Conservation (phyloP, 1,140 invertebrate species). For the Drosophila nigromelanica region DNA sequence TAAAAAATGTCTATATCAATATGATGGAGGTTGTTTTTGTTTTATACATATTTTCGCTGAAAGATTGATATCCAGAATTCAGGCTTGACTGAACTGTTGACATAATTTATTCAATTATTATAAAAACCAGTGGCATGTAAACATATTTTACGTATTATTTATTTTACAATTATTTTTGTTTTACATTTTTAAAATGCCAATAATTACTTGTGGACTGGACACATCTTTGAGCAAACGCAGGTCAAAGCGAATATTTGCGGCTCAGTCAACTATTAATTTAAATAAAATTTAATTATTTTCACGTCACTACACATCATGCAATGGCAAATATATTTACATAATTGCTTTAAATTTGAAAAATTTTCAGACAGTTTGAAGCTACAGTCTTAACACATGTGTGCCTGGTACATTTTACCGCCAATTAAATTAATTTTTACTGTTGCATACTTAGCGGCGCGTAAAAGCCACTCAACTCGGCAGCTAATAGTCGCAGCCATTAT, state of each 20-base stretch:
- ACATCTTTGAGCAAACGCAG: conserved; percentile 2
- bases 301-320: conserved; percentile 6
- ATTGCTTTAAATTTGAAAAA: not conserved
- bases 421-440: conserved; percentile 52
- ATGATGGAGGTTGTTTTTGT: too few species aligned
- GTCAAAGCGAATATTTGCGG: conserved; percentile 38
- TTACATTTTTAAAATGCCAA: not conserved
- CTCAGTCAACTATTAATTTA: conserved; percentile 25
- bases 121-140: too few species aligned
- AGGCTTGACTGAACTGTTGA: too few species aligned
- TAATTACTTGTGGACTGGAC: conserved; percentile 3
- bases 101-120: too few species aligned
- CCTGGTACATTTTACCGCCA: conserved; percentile 10
- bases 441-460: conserved; percentile 21
- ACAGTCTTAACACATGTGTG: conserved; percentile 5
- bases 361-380: not conserved
- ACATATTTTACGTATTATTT: not conserved
- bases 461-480: conserved; percentile 46
- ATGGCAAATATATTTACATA: conserved; percentile 8
- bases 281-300: conserved; percentile 41
- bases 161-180: too few species aligned
- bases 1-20: too few species aligned
- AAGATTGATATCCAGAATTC: too few species aligned
- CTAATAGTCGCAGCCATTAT: conserved; percentile 66
- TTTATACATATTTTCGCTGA: too few species aligned